phyloP scores from a whole-genome alignment of 2,113 vertebrate genomes.

The Theristicus caerulescens region DNA sequence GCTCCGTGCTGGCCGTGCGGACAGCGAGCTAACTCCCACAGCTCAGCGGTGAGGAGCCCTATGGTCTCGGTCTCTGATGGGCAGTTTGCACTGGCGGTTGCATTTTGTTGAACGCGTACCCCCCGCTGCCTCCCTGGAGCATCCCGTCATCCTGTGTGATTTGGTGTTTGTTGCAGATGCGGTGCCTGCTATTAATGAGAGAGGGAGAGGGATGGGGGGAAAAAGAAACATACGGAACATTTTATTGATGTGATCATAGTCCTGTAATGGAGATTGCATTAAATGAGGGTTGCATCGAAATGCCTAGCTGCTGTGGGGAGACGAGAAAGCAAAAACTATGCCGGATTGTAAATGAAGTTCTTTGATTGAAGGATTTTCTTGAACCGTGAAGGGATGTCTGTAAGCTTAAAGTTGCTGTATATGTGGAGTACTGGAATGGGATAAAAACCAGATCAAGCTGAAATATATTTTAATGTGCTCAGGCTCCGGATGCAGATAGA shows the following conservation, averaged over 20 bases:
- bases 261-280: conserved; percentile 69
- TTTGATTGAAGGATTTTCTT: conserved; percentile 59
- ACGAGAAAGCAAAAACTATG: conserved; percentile 12
- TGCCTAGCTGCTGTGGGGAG: conserved; percentile 33
- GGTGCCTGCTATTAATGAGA: not conserved
- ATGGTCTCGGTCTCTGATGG: not conserved
- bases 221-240: conserved; percentile 19
- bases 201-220: not conserved
- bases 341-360: conserved; percentile 64
- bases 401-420: conserved; percentile 58
- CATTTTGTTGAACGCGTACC: not conserved
- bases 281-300: conserved; percentile 62
- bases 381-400: conserved; percentile 12
- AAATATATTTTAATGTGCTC: not conserved
- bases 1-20: not conserved
- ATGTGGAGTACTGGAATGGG: conserved; percentile 2
- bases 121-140: not conserved
- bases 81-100: conserved; percentile 38
- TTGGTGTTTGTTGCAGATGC: not conserved
- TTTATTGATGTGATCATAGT: conserved; percentile 62
- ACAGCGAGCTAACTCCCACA: not conserved
- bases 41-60: not conserved
- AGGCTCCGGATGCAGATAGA: conserved; percentile 10
- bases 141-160: not conserved
- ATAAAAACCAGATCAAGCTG: not conserved